Evolutionary conservation across 2,113 vertebrate genomes (phyloP), one percentile per base, ranked within the genome.

Genomic region (Notothenia rossii): DNA sequence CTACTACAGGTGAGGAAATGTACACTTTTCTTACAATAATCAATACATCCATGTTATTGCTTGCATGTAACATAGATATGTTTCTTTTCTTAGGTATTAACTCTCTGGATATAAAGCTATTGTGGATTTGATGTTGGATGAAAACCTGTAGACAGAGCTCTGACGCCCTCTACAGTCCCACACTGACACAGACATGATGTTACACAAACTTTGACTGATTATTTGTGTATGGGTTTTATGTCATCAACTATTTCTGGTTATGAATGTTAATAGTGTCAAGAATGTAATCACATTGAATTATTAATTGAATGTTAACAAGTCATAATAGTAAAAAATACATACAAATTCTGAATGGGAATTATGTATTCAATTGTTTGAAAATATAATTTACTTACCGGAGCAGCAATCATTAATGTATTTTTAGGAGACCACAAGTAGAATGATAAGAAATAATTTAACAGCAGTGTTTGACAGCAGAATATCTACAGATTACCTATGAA

Each of bases 1-100:
- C 75, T 88, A 91, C 77, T 93, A 93, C 77, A 91, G 89, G 92
- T 88, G 49, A 69, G 20, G 29, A 40, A 1, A 63, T 10, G 1
- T 1, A n/a, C 3, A 3, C 15, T 13, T 18, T 4, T 49, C 18
- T 49, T 20, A 46, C 40, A 48, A 5, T 12, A 18, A 15, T 66
- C 54, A 65, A 75, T 0, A 33, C 18, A 5, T 29, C 1, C 5
- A n/a, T 13, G 25, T 25, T 10, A 40, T 1, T 53, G 11, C 50
- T 17, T 54, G 3, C n/a, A 36, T 72, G 33, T 61, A 20, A 84
- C 45, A 58, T 4, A 49, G 18, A 59, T 4, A 0, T 14, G 5
- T 80, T 58, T 17, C 71, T 60, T 33, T 73, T 0, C 29, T 72
- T 33, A 91, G 90, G 79, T 93, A 93, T 60, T 93, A 68, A 88